phyloP scores from a whole-genome alignment of 2,888 invertebrate genomes.

The Drosophila villosipedis region DNA sequence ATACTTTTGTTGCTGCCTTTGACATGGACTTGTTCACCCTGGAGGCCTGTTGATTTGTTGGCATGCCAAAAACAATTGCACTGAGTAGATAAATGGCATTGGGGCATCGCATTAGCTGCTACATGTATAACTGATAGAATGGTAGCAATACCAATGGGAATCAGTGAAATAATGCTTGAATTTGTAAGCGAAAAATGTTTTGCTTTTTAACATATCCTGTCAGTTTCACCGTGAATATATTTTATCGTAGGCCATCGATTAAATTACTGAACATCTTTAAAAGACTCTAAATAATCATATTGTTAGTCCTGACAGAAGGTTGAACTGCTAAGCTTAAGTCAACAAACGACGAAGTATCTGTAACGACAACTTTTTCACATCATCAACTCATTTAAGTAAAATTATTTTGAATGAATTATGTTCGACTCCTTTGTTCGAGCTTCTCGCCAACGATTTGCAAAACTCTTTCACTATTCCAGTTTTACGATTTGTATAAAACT shows the following conservation, averaged over 20 bases:
- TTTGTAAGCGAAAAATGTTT: conserved; percentile 20
- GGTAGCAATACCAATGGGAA: conserved; percentile 1
- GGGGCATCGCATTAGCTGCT: conserved; percentile 44
- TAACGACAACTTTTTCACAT: neutral
- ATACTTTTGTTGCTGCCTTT: conserved; percentile 56
- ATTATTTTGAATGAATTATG: neutral
- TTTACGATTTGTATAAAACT: conserved; percentile 43
- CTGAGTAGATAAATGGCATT: conserved; percentile 65
- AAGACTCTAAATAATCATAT: neutral
- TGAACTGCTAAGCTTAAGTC: neutral
- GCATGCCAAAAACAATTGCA: conserved; percentile 67
- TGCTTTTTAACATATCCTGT: neutral
- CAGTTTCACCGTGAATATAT: neutral
- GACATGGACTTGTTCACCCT: conserved; percentile 59
- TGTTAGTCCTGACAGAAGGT: neutral
- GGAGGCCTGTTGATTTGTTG: conserved; percentile 71
- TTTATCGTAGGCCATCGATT: neutral
- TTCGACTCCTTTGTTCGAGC: neutral
- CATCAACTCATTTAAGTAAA: neutral
- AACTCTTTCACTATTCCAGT: conserved; percentile 19
- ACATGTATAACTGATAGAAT: conserved; percentile 24
- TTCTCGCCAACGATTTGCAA: conserved; percentile 34
- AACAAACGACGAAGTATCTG: neutral
- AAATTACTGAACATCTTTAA: neutral
- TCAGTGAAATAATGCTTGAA: conserved; percentile 37